Evolutionary conservation across 2,888 invertebrate genomes (phyloP).

Genomic region (Drosophila suboccidentalis): DNA sequence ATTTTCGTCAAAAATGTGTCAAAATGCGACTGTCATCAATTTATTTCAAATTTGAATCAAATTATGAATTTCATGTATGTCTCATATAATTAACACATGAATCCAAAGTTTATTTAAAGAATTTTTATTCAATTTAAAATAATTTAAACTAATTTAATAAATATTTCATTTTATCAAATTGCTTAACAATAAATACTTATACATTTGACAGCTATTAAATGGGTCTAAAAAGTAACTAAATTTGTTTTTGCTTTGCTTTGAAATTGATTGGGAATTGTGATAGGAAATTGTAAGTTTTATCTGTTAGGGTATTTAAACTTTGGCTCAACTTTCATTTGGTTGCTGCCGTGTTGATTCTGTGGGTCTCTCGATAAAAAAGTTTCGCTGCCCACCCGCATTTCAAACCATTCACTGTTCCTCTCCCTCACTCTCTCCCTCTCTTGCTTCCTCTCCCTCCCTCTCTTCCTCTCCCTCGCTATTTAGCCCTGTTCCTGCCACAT

Average conservation of each 20-base stretch:
- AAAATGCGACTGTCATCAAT: too few species aligned
- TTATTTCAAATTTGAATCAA: too few species aligned
- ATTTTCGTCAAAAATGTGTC: too few species aligned
- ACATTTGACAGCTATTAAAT: too few species aligned
- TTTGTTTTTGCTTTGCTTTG: neutral
- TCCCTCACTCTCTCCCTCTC: neutral
- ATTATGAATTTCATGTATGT: too few species aligned
- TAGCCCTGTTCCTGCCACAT: neutral
- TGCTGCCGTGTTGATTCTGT: conserved; percentile 12
- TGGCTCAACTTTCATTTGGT: neutral
- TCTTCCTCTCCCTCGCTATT: too few species aligned
- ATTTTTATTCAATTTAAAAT: too few species aligned
- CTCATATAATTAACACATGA: too few species aligned
- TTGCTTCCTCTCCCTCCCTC: neutral
- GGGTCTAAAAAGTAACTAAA: neutral
- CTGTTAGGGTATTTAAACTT: neutral
- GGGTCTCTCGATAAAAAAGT: conserved; percentile 58
- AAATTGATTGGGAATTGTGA: neutral
- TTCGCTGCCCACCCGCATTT: conserved; percentile 49
- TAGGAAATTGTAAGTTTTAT: neutral
- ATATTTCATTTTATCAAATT: too few species aligned
- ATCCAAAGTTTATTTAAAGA: too few species aligned
- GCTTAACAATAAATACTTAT: neutral
- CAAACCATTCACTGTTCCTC: too few species aligned
- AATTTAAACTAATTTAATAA: too few species aligned